These are phyloP conservation scores for Loxodonta africana DNA, from an alignment of 2,113 vertebrate genomes.

Conservation along the genomic window DNA sequence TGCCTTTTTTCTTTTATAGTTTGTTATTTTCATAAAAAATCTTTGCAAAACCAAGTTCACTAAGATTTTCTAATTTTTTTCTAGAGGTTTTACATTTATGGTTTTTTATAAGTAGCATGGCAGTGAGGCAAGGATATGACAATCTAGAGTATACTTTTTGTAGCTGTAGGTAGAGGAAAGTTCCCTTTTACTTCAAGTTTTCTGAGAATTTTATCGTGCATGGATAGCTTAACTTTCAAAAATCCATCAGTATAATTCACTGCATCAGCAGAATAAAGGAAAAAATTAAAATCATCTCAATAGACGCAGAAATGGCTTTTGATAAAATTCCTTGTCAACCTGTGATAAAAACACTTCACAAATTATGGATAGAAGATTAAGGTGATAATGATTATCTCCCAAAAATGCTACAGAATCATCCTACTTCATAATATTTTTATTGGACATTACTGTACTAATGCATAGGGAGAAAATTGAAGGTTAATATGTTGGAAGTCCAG, in stretches of 20 bases:
- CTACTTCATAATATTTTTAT: not conserved
- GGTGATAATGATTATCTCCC: not conserved
- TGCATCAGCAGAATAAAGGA: not conserved
- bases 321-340: not conserved
- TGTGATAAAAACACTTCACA: not conserved
- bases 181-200: not conserved
- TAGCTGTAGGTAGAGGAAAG: not conserved
- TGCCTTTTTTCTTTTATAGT: not conserved
- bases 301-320: not conserved
- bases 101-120: not conserved
- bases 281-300: slow-evolving; percentile 24
- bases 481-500: not conserved
- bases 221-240: not conserved
- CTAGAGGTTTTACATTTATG: not conserved
- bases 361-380: not conserved
- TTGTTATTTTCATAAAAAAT: not conserved
- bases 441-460: not conserved
- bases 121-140: too few relatives aligned
- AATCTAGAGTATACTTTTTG: not conserved
- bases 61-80: not conserved
- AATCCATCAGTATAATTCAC: not conserved
- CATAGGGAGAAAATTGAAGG: not conserved
- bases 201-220: not conserved
- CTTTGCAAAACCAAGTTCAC: not conserved
- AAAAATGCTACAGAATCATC: not conserved